Evolutionary conservation across 2,797 vertebrate genomes (phyloP).

Genomic region (Sebastes hubbsi): DNA sequence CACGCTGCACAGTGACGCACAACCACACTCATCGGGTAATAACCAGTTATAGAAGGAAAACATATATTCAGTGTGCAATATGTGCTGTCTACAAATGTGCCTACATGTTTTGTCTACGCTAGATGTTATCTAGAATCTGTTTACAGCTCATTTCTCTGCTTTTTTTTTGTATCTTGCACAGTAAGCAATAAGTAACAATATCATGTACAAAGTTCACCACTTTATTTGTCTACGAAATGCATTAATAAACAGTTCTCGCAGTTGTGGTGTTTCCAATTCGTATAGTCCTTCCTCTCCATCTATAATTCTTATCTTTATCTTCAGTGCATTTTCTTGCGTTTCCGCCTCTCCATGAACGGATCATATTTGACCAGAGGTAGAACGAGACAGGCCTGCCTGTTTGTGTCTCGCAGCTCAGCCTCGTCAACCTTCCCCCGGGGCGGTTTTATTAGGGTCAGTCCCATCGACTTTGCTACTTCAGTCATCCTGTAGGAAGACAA

Average conservation of each 20-base stretch:
- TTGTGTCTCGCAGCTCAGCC: conserved; percentile 60
- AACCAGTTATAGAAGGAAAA: conserved; percentile 20
- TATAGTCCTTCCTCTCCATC: not conserved
- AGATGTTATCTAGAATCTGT: conserved; percentile 58
- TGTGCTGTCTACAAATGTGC: conserved; percentile 77
- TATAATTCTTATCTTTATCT: not conserved
- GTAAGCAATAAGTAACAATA: conserved; percentile 6
- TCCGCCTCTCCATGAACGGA: conserved; percentile 53
- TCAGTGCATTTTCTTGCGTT: conserved; percentile 86
- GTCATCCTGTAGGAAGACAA: conserved; percentile 82
- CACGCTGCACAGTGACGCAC: not conserved
- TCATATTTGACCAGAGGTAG: conserved; percentile 87
- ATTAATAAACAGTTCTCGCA: conserved; percentile 54
- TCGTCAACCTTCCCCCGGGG: conserved; percentile 23
- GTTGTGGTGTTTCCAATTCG: conserved; percentile 7
- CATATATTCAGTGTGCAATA: conserved; percentile 71
- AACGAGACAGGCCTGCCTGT: conserved; percentile 83
- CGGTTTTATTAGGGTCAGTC: conserved; percentile 84
- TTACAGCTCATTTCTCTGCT: conserved; percentile 36
- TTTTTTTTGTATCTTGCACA: conserved; percentile 45
- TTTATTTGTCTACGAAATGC: conserved; percentile 69
- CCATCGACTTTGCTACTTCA: conserved; percentile 92
- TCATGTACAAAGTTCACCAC: conserved; percentile 19
- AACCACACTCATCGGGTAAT: conserved; percentile 10
- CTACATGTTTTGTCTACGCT: conserved; percentile 59